A percentile compares a stretch with the other conserved stretches of the same genome.
These are phyloP conservation scores for Drosophila mimetica DNA, from an alignment of 2,888 invertebrate genomes.

Conservation along the genomic window DNA sequence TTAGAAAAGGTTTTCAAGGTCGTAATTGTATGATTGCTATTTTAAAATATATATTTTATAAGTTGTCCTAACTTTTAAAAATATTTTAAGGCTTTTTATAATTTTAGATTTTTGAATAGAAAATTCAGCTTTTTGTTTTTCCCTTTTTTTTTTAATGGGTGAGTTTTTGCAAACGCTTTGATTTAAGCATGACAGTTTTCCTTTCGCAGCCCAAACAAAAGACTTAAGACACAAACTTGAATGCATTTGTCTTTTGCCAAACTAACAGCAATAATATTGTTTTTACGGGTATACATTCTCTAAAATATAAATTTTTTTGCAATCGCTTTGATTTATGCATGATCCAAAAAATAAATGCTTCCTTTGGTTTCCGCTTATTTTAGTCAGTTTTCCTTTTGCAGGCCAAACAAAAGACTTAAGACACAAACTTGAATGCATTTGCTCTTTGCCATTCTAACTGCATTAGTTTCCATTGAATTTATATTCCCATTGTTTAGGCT, in stretches of 20 bases:
- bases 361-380: constrained; percentile 10
- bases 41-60: no score
- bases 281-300: neutral
- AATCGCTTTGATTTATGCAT: constrained; percentile 10
- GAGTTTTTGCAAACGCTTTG: no score
- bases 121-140: no score
- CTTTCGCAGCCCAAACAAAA: constrained; percentile 57
- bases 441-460: constrained; percentile 4
- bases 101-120: no score
- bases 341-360: constrained; percentile 4
- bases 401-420: constrained; percentile 68
- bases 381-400: constrained; percentile 1
- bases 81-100: no score
- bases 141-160: no score
- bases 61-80: no score
- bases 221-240: constrained; percentile 68
- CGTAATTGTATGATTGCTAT: no score
- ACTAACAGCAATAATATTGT: constrained; percentile 3
- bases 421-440: constrained; percentile 58
- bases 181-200: no score
- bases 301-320: neutral
- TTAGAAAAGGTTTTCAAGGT: neutral
- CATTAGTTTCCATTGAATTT: constrained; percentile 24
- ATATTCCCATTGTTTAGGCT: constrained; percentile 29
- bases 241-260: constrained; percentile 9